A percentile compares a stretch with the other conserved stretches of the same genome.
Evolutionary conservation across 2,113 vertebrate genomes (phyloP).

Genomic region (Python bivittatus): DNA sequence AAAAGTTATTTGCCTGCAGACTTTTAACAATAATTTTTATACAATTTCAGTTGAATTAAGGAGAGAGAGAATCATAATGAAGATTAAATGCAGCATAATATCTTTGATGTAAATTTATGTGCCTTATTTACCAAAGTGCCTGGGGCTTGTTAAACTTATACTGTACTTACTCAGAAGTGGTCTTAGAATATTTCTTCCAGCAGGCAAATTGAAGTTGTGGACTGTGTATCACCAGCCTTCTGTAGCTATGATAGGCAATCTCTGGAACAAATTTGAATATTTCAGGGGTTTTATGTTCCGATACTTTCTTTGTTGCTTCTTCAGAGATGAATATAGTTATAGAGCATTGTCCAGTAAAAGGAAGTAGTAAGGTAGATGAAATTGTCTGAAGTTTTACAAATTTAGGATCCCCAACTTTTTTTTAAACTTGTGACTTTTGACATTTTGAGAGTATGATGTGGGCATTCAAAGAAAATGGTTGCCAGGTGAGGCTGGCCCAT

Average conservation of each 20-base stretch:
- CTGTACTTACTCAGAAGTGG: accelerated
- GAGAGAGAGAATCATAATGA: neutral
- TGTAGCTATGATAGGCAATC: neutral
- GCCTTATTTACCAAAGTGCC: conserved; percentile 1
- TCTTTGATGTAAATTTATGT: neutral
- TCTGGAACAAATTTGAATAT: neutral
- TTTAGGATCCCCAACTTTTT: too few relatives aligned
- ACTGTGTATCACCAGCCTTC: neutral
- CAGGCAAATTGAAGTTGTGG: neutral
- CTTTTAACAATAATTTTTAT: neutral
- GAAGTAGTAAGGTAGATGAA: neutral
- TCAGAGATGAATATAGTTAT: neutral
- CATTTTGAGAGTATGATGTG: too few relatives aligned
- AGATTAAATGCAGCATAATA: neutral
- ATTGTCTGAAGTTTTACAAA: neutral
- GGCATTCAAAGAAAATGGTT: too few relatives aligned
- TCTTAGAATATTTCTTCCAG: neutral
- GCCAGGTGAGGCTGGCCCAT: too few relatives aligned
- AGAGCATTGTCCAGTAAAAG: neutral
- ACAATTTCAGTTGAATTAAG: neutral
- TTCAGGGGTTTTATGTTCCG: neutral
- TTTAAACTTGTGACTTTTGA: too few relatives aligned
- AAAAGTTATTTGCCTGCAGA: neutral
- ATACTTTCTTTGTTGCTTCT: too few relatives aligned
- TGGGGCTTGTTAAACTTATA: neutral